phyloP scores from a whole-genome alignment of 1,140 invertebrate species.

The Geopemphigus sp. region DNA sequence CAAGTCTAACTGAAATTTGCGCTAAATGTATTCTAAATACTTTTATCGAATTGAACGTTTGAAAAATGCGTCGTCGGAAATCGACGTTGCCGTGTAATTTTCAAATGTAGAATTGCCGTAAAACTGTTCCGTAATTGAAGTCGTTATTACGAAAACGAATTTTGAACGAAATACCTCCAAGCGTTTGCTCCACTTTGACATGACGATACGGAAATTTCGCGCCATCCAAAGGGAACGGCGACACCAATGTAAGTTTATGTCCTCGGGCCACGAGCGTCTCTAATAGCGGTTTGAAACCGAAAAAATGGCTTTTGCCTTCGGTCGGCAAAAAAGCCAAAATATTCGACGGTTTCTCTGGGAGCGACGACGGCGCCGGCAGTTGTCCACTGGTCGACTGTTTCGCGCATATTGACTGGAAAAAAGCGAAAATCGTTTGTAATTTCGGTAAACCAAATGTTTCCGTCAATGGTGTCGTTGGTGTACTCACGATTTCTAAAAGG shows the following conservation, averaged over 20 bases:
- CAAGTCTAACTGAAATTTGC: no score
- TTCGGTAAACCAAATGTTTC: no score
- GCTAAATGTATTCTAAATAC: no score
- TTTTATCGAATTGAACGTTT: no score
- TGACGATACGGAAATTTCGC: slow-evolving; percentile 25
- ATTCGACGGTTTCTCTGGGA: background rate
- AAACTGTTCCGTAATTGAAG: background rate
- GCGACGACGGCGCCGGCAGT: no score
- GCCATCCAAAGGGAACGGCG: background rate
- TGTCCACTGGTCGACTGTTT: background rate
- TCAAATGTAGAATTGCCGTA: no score
- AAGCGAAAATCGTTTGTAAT: no score
- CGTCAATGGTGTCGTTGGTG: no score
- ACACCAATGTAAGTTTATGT: slow-evolving; percentile 67
- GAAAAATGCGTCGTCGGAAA: no score
- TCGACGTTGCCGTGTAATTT: no score
- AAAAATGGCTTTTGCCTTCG: slow-evolving; percentile 67
- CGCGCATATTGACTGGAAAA: no score
- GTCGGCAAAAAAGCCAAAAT: slow-evolving; percentile 67
- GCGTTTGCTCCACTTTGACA: background rate
- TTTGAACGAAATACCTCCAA: background rate
- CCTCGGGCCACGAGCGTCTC: slow-evolving; percentile 64
- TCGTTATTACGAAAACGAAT: background rate
- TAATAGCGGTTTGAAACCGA: slow-evolving; percentile 65
- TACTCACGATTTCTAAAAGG: no score